Conservation (phyloP, 2,888 invertebrate species). For the Scaptomyza polygonia region DNA sequence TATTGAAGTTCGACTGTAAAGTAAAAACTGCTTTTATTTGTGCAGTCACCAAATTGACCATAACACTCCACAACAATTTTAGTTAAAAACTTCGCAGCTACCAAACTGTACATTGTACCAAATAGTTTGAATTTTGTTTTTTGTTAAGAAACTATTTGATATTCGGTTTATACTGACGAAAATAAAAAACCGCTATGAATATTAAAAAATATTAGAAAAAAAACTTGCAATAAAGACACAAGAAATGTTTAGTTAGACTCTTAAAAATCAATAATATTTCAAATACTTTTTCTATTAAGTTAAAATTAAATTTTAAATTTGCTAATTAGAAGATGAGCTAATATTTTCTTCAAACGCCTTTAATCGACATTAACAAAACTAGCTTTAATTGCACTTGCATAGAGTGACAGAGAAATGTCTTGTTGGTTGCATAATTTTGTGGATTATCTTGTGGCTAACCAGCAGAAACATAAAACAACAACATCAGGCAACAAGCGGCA, state of each 20-base stretch:
- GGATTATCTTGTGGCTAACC: slow-evolving; percentile 19
- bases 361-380: background rate
- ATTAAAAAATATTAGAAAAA: background rate
- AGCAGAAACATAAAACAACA: slow-evolving; percentile 8
- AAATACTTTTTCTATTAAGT: too few species aligned
- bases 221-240: background rate
- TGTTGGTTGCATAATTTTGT: slow-evolving; percentile 53
- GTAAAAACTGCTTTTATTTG: background rate
- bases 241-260: too few species aligned
- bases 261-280: too few species aligned
- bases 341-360: too few species aligned
- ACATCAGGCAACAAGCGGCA: slow-evolving; percentile 1
- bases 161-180: background rate
- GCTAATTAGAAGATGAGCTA: too few species aligned
- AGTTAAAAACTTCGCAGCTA: background rate
- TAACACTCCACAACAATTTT: background rate
- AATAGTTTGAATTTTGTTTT: background rate
- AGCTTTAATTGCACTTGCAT: slow-evolving; percentile 8
- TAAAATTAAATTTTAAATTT: too few species aligned
- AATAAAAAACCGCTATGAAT: background rate
- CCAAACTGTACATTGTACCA: background rate
- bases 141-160: background rate
- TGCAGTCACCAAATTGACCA: background rate
- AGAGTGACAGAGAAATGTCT: slow-evolving; percentile 7
- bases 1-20: background rate